phyloP scores from a whole-genome alignment of 1,140 invertebrate genomes.

The Linepithema humile region DNA sequence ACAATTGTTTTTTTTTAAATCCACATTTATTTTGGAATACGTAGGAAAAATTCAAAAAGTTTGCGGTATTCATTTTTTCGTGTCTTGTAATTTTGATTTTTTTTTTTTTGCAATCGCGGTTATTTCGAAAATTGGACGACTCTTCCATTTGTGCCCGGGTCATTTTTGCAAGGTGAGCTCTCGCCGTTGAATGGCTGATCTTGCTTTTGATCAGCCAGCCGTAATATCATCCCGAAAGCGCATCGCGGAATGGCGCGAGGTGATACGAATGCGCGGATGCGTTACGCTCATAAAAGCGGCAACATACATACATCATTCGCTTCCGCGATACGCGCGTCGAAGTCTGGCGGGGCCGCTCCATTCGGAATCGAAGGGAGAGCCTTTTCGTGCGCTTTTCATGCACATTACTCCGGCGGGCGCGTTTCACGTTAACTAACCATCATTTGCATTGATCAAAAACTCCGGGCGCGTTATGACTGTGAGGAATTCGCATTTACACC shows the following conservation, averaged over 20 bases:
- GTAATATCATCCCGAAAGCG: constrained; percentile 17
- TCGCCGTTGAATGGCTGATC: background rate
- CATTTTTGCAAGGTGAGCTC: constrained; percentile 19
- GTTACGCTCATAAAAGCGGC: constrained; percentile 36
- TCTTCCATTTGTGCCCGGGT: constrained; percentile 16
- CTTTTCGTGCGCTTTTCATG: constrained; percentile 40
- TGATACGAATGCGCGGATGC: background rate
- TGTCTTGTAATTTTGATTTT: background rate
- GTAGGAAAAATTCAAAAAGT: background rate
- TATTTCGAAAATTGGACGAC: constrained; percentile 23
- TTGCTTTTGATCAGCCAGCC: constrained; percentile 46
- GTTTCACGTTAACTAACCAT: constrained; percentile 33
- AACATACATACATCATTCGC: constrained; percentile 9
- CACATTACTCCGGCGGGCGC: background rate
- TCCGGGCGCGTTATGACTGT: constrained; percentile 41
- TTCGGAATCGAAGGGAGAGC: constrained; percentile 36
- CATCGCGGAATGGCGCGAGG: background rate
- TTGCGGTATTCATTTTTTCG: background rate
- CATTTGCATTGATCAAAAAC: constrained; percentile 63
- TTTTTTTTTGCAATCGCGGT: background rate
- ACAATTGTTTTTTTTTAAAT: background rate
- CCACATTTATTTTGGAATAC: too few relatives aligned
- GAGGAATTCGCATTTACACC: constrained; percentile 35
- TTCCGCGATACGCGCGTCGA: constrained; percentile 16
- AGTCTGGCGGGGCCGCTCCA: background rate